Percentiles rank a stretch among this genome's conserved stretches.
phyloP scores from a whole-genome alignment of 2,888 invertebrate species.

The Oscheius onirici region DNA sequence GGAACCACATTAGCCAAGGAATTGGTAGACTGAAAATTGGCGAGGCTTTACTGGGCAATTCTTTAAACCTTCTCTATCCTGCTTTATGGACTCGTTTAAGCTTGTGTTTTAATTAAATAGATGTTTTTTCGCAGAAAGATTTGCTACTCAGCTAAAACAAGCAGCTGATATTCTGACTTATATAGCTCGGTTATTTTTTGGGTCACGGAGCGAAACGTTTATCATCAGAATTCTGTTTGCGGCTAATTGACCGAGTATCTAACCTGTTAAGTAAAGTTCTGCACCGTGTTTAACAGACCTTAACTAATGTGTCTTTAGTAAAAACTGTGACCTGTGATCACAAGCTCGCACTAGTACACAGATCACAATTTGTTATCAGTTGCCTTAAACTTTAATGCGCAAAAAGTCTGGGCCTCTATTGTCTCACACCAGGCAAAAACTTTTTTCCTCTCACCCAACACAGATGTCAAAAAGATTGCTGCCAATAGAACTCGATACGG shows the following conservation, averaged over 20 bases:
- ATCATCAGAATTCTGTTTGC: not conserved
- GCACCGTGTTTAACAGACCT: no score
- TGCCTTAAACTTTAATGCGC: constrained; percentile 1
- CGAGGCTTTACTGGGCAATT: no score
- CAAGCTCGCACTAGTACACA: not conserved
- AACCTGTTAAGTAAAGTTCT: no score
- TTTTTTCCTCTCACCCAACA: constrained; percentile 85
- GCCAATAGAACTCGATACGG: constrained; percentile 96
- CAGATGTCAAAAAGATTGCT: constrained; percentile 99
- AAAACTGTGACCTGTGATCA: no score
- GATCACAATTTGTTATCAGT: not conserved
- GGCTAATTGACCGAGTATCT: no score
- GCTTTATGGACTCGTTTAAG: no score
- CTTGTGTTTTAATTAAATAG: no score
- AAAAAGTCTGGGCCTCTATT: not conserved
- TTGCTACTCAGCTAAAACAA: no score
- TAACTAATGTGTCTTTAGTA: no score
- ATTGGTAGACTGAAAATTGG: constrained; percentile 81
- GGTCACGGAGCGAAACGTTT: not conserved
- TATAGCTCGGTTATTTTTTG: not conserved
- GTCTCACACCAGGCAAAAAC: not conserved
- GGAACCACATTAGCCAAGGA: constrained; percentile 92
- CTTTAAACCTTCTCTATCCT: no score
- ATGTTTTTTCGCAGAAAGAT: no score
- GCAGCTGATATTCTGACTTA: no score